Base-by-base conservation (phyloP, 1,140 invertebrate genomes). In the Temnothorax longispinosus region DNA sequence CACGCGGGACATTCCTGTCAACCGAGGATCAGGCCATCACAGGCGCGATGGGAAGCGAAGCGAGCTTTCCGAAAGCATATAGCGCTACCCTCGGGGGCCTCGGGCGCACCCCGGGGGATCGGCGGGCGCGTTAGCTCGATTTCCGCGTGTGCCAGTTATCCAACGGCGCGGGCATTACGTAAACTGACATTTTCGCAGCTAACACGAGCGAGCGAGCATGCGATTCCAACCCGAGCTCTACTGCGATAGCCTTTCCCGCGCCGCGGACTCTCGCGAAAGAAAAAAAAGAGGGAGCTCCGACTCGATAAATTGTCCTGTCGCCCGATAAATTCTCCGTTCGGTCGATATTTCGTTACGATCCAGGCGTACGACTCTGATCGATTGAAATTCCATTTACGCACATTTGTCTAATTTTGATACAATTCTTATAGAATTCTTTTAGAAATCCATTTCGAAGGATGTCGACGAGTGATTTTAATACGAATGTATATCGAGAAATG, bases 171-270 rank as follows among this genome's bases (percentile, higher is more conserved):
- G 88, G 67, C 87, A 87, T 93, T 93, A 93, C 92, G 88, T 93
- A 93, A 93, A 93, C 77, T 91, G 91, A 93, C 91, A 93, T 93
- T 93, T 93, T 92, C 89, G 81, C 82, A 85, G 87, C 77, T 88
- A 87, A 85, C 38, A 54, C 38, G 76, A 88, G 44, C 77, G 15
- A 82, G 71, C 80, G 72, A 86, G 75, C 76, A 60, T 50, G 35
- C 74, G 65, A 67, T 50, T 75, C 47, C 71, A 52, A 18, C 54
- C 41, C 76, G 72, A 64, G 41, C 52, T 80, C 69, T 21, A 75
- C 6, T 41, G 67, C 78, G 50, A 21, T 21, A 32, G 38, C 21
- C 56, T 74, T 44, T 78, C 56, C 56, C 35, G 35, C 32, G 21
- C 5, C 21, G 56, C 47, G 32, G 38, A 38, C 13, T 44, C 50